Evolutionary conservation across 1,140 invertebrate species (phyloP).

Genomic region (Solenopsis fugax): DNA sequence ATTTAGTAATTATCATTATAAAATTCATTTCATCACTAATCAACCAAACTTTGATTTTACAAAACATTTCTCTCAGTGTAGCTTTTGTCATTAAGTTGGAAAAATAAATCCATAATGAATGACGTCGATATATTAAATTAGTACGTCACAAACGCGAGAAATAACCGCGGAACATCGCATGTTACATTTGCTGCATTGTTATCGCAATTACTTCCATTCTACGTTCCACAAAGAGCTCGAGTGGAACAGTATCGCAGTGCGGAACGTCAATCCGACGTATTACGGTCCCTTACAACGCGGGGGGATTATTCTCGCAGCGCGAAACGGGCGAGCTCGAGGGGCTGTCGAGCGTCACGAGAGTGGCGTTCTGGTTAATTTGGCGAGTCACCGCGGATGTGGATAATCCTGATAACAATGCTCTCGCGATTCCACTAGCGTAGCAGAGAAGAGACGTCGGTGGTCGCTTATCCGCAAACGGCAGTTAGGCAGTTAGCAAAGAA

Average conservation of each 20-base stretch:
- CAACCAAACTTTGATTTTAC: too few species aligned
- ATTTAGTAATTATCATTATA: too few species aligned
- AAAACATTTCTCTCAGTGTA: too few species aligned
- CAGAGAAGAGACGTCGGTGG: conserved; percentile 3
- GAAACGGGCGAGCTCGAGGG: conserved; percentile 12
- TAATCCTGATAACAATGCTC: conserved; percentile 65
- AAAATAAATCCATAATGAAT: background rate
- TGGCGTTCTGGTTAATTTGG: conserved; percentile 43
- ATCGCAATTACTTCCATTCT: conserved; percentile 40
- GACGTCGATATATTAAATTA: conserved; percentile 1
- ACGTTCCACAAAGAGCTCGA: conserved; percentile 22
- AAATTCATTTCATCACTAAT: too few species aligned
- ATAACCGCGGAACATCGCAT: background rate
- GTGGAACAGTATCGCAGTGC: conserved; percentile 8
- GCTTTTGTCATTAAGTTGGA: background rate
- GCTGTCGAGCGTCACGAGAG: conserved; percentile 37
- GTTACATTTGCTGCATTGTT: conserved; percentile 23
- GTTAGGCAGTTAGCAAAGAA: conserved; percentile 30
- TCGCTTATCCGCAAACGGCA: conserved; percentile 39
- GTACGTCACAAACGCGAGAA: background rate
- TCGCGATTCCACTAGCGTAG: conserved; percentile 20
- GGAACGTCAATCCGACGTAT: conserved; percentile 45
- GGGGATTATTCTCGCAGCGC: conserved; percentile 25
- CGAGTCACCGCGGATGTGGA: conserved; percentile 27
- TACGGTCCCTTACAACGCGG: background rate